Base-by-base conservation (phyloP, 2,113 vertebrate species). In the Columba janthina region DNA sequence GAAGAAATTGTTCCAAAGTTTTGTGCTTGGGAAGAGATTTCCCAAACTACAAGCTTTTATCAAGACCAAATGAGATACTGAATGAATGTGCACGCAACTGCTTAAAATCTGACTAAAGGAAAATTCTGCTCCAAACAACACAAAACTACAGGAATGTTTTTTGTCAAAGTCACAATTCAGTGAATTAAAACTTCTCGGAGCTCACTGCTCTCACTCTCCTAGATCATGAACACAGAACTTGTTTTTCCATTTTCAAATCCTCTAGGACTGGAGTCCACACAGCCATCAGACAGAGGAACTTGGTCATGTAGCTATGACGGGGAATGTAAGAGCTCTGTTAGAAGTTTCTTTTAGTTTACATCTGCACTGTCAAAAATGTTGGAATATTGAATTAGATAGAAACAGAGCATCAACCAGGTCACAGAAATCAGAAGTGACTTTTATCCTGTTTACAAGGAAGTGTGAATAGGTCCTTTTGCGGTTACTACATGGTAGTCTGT, bases 1-100 rank as follows among this genome's bases (percentile, higher is more conserved):
- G 53, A 76, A 85, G 32, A 91, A 88, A 40, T 67, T 48, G 32
- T 83, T 93, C 91, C 82, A 78, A 86, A 77, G n/a, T 76, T 85
- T 67, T 2, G 1, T 67, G 11, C 42, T 77, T 88, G 71, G 46
- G 48, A 85, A 80, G 64, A 93, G 22, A 46, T 88, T 77, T 76
- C 40, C 75, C 51, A 60, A 95, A 88, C 60, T 71, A 38, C 29
- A 38, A 46, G 77, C 29, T 90, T 94, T 62, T 93, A 83, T 80
- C 79, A 85, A 42, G 64, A 93, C 67, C 66, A 86, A 93, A 56
- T 34, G 16, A 91, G 69, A 83, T 60, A 92, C 17, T 85, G 31
- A 86, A 53, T 2, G 51, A 85, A 64, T 5, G 0, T 67, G 42
- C 48, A 86, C 56, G 71, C 51, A 94, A 71, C 32, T 0, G 0